These are phyloP conservation scores for Formica selysi DNA, from an alignment of 1,140 invertebrate genomes.

Conservation along the genomic window DNA sequence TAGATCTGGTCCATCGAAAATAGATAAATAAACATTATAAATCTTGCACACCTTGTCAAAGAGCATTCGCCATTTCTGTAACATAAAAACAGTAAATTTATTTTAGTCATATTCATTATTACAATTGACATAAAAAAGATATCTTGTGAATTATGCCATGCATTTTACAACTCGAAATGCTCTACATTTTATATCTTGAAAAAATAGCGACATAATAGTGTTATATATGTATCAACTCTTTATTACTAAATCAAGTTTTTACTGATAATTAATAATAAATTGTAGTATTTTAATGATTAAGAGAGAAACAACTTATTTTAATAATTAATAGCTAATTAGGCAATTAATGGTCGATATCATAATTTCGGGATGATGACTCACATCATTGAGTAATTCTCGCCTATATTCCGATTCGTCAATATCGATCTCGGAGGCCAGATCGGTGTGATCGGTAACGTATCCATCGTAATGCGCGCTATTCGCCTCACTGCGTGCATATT, in stretches of 20 bases:
- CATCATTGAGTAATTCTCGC: conserved; percentile 92
- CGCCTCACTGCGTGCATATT: conserved; percentile 83
- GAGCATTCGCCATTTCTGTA: conserved; percentile 94
- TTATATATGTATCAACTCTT: neutral
- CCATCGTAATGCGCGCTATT: conserved; percentile 86
- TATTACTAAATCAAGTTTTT: neutral
- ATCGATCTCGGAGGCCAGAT: conserved; percentile 91
- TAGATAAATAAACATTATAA: neutral
- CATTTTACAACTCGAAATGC: too few species aligned
- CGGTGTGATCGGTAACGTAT: conserved; percentile 92
- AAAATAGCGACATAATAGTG: neutral
- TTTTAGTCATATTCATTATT: neutral
- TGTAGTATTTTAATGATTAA: neutral
- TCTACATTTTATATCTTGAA: neutral
- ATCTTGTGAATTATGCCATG: neutral
- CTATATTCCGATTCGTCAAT: conserved; percentile 90
- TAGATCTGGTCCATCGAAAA: neutral
- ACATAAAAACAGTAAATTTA: conserved; percentile 80
- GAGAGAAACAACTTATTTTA: neutral
- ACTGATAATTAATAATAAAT: neutral
- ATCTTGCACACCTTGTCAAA: conserved; percentile 92
- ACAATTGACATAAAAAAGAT: neutral
- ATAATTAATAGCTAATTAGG: too few species aligned
- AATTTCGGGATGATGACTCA: conserved; percentile 83
- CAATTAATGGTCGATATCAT: neutral